Evolutionary conservation across 2,113 vertebrate species (phyloP), one percentile per base, ranked within the genome.

Genomic region (Rhombomys opimus): DNA sequence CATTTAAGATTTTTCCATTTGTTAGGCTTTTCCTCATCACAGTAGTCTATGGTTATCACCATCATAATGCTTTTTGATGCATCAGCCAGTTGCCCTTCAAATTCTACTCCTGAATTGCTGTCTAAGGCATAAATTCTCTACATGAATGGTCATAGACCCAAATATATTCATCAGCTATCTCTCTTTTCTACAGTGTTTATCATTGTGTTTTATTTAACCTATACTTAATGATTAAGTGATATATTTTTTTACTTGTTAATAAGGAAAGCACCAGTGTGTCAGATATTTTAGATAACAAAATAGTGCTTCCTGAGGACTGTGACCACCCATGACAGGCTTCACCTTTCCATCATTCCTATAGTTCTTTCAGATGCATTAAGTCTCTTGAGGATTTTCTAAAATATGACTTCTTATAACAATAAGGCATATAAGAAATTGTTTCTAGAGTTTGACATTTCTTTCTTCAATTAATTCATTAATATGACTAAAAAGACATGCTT

Each of bases 271-370:
- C 76, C 3, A 5, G 54, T 50, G 35, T 82, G 54, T 91, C 11
- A 86, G 57, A 65, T 84, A 90, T 77, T 95, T 95, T 80, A 93
- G 61, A 80, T 80, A 94, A 91, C 70, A 41, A 78, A 80, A 63
- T 7, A 41, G 17, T 81, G 35, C 23, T 32, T 54, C 72, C 38
- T 72, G 61, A 77, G 89, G 32, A 30, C 46, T 87, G 12, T 89
- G n/a, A 91, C 46, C 7, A 54, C 76, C 67, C 32, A 50, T 18
- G 92, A 38, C 54, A 96, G 75, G 61, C 22, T 17, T 57, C 38
- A 65, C 38, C 52, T 90, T 94, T 61, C 20, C 13, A 5, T 50
- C 12, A 67, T 76, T 46, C 14, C n/a, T 63, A 27, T 10, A 50
- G 4, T 65, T 97, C 32, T 95, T 90, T 63, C 13, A 72, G 54